A percentile compares a stretch with the other conserved stretches of the same genome.
Evolutionary conservation across 1,140 invertebrate genomes (phyloP).

Genomic region (Nasonia giraulti): DNA sequence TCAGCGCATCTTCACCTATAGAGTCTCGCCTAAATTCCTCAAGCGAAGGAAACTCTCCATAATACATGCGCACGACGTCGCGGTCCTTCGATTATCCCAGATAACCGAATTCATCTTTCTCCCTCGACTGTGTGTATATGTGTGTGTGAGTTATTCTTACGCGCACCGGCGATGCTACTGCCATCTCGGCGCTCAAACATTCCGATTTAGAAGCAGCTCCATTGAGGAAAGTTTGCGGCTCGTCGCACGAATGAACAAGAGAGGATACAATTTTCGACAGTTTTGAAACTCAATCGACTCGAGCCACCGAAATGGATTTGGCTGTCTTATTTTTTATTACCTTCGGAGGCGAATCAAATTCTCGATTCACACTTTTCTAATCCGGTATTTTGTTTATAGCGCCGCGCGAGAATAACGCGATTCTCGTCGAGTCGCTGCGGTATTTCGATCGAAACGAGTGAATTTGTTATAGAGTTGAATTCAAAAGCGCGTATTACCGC

Average conservation of each 20-base stretch:
- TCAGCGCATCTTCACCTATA: neutral
- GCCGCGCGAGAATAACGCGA: neutral
- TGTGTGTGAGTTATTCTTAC: constrained; percentile 26
- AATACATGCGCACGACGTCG: constrained; percentile 28
- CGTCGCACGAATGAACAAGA: neutral
- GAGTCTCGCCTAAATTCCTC: constrained; percentile 14
- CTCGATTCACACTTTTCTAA: neutral
- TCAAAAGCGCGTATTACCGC: neutral
- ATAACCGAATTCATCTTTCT: constrained; percentile 43
- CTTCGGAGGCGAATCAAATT: neutral
- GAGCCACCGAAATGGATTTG: neutral
- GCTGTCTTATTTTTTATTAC: neutral
- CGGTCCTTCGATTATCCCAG: constrained; percentile 30
- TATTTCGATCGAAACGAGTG: too few relatives aligned
- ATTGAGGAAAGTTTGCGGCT: constrained; percentile 11
- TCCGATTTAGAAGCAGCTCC: neutral
- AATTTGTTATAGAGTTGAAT: neutral
- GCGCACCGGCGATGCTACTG: too few relatives aligned
- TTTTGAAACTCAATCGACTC: neutral
- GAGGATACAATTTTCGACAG: constrained; percentile 7
- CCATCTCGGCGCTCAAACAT: neutral
- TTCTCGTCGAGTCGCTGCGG: too few relatives aligned
- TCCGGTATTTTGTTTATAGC: neutral
- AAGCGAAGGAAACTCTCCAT: constrained; percentile 45
- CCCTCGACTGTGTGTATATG: neutral